Conservation (phyloP, 1,140 invertebrate genomes). For the Planococcus citri region DNA sequence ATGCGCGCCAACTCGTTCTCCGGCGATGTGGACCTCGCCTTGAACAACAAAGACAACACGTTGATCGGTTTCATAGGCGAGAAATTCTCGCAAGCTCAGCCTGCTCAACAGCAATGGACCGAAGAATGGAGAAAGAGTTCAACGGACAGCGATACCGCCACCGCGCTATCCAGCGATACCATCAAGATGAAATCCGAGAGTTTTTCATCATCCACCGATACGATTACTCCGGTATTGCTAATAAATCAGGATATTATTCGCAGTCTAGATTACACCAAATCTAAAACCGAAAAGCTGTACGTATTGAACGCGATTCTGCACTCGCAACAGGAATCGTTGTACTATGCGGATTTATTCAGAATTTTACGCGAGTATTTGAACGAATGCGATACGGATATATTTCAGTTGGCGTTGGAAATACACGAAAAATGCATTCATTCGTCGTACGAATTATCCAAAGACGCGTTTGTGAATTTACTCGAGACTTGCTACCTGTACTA, state of each 20-base stretch:
- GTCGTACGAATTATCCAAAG: not conserved
- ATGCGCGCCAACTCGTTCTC: not conserved
- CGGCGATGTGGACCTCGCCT: not conserved
- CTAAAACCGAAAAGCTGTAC: not conserved
- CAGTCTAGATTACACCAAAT: not conserved
- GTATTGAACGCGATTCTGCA: not conserved
- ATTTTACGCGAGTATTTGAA: not conserved
- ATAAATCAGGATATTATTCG: not conserved
- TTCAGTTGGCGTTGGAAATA: not conserved
- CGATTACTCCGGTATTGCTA: not conserved
- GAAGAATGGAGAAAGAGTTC: not conserved
- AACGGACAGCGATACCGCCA: not conserved
- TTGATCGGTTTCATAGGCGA: not conserved
- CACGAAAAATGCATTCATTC: constrained; percentile 9
- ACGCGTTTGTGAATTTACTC: not conserved
- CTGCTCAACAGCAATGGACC: not conserved
- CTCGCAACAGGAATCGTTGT: not conserved
- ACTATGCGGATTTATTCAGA: not conserved
- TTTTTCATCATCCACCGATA: not conserved
- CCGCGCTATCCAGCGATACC: not conserved
- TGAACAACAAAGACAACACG: not conserved
- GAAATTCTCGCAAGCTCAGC: not conserved
- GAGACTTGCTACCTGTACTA: not conserved
- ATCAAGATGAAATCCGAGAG: not conserved
- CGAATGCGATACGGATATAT: not conserved